Evolutionary conservation across 2,888 invertebrate species (phyloP).

Genomic region (Cataglyphis cursor): DNA sequence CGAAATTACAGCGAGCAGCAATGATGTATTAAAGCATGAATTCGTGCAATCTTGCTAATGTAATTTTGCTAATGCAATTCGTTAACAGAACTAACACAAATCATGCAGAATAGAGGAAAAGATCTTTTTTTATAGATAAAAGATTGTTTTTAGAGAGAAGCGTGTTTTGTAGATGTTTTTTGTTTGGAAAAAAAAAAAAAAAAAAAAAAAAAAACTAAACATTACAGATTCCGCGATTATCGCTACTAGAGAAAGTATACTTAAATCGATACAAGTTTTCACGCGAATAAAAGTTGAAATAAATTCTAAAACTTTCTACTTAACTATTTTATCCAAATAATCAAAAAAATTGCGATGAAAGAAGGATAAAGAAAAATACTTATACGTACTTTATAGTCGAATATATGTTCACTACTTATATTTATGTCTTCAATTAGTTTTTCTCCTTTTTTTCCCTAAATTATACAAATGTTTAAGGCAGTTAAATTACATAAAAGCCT

Average conservation of each 20-base stretch:
- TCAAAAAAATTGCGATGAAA: background rate
- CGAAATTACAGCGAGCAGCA: slow-evolving; percentile 18
- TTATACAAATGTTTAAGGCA: background rate
- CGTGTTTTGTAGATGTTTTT: background rate
- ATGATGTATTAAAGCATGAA: slow-evolving; percentile 41
- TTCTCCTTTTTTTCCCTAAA: background rate
- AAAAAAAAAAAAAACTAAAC: background rate
- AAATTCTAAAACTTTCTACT: background rate
- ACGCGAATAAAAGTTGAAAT: background rate
- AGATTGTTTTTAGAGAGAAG: no score
- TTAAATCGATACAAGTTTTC: background rate
- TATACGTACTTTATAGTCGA: no score
- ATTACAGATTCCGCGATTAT: background rate
- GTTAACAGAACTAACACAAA: background rate
- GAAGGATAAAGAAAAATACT: background rate
- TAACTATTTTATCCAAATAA: background rate
- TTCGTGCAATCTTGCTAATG: slow-evolving; percentile 16
- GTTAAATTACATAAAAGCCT: background rate
- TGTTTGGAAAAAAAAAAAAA: slow-evolving; percentile 3
- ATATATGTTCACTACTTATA: background rate
- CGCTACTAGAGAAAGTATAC: background rate
- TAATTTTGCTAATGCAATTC: slow-evolving; percentile 34
- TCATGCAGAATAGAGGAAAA: background rate
- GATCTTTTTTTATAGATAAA: background rate
- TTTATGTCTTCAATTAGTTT: background rate